Evolutionary conservation across 1,140 invertebrate species (phyloP), one percentile per base, ranked within the genome.

Genomic region (Drosophila azteca): DNA sequence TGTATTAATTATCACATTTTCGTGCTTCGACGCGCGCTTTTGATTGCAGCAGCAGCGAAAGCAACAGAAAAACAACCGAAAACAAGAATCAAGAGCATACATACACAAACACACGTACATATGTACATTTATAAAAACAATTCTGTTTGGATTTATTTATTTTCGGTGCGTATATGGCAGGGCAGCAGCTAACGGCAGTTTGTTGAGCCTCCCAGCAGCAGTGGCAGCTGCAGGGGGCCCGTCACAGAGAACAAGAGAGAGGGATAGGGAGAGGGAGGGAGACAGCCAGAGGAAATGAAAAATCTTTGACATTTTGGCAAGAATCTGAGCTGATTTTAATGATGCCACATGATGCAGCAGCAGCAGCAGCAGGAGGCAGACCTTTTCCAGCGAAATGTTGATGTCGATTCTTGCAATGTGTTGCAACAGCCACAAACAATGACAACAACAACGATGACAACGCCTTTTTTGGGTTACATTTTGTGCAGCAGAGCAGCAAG

Each of bases 1-100:
- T 50, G 79, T 79, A 87, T 88, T 85, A 87, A 87, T 87, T 87
- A 88, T 87, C 83, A 82, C 78, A 82, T 71, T 71, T 71, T 71
- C 53, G 65, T 67, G 76, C 73, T 74, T 20, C 57, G 48, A 63
- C 72, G 72, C 51, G 72, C 43, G 48, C 57, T 61, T 60, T 44
- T 77, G 77, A 85, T 85, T 85, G 77, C 57, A 43, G 79, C 64
- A 64, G 15, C 26, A 20, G 17, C 17, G 17, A 50, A 35, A 35
- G 31, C 31, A 35, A 4, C 9, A 50, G 6, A 59, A 43, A 15
- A 60, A 15, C 54, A 49, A 8, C 17, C 22, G 55, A 35, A 51
- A 50, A 41, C 41, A 64, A 73, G 39, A 72, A 63, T 63, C 31
- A 51, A 41, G 43, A 76, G 44, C 53, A 69, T 43, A 35, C 3